Base-by-base conservation (phyloP, 2,113 vertebrate genomes). In the Upupa epops region DNA sequence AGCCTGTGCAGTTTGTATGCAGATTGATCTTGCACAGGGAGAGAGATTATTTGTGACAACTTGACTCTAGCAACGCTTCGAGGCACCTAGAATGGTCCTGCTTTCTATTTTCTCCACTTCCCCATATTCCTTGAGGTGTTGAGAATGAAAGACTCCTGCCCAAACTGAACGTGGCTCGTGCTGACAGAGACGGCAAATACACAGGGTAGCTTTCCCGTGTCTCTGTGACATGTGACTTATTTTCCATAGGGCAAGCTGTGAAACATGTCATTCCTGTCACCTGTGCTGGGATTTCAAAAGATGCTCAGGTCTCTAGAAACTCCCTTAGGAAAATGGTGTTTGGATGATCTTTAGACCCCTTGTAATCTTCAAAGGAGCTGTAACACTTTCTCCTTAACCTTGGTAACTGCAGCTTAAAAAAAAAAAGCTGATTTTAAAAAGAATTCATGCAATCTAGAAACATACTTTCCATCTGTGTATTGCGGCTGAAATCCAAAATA, bases 31-130 rank as follows among this genome's bases (percentile, higher is more conserved):
- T 82, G 70, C 70, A 82, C 29, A 90, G 46, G 40, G n/a, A 90
- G 32, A 63, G 54, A 91, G 71, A 94, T 95, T 90, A 63, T 52
- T 96, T 94, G 70, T 88, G 90, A 96, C 94, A 96, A 74, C 79
- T 72, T 68, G 89, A 95, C 66, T 93, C 78, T 37, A 83, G 76
- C 73, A 68, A 21, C 3, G 92, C 87, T 96, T 54, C 71, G 88
- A 93, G 94, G 87, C 89, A 95, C 83, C 90, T 82, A 82, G 76
- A 92, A 88, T 0, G 4, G 78, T 89, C 87, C n/a, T 55, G 14
- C 61, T 89, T 93, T 65, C 79, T 92, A 13, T 94, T 88, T 86
- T 84, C 56, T 89, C 60, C 48, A 71, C 49, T 45, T 94, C 51
- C 64, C 88, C 28, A 4, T 83, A 60, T 86, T 89, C 59, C 82